These are phyloP conservation scores for Ptychoptera albimana DNA, from an alignment of 2,888 invertebrate species.

Conservation along the genomic window DNA sequence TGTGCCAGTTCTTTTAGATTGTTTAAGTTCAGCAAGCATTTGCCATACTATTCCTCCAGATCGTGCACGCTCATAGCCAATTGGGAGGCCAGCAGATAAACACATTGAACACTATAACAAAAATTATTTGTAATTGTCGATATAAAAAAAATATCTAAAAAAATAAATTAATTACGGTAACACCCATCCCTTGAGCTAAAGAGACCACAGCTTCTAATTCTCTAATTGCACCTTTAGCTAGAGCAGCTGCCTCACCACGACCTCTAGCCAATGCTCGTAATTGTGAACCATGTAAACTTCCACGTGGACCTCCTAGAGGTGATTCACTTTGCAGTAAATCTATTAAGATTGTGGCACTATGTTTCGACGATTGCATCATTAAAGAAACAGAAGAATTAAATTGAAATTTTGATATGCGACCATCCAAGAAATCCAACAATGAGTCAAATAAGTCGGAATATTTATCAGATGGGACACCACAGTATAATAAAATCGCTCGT, in stretches of 20 bases:
- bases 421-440: conserved; percentile 23
- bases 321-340: conserved; percentile 25
- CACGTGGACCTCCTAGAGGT: conserved; percentile 20
- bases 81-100: conserved; percentile 31
- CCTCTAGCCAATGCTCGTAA: conserved; percentile 45
- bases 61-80: conserved; percentile 36
- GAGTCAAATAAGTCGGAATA: conserved; percentile 23
- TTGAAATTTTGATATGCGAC: conserved; percentile 49
- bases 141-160: conserved; percentile 3
- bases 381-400: conserved; percentile 49
- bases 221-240: conserved; percentile 52
- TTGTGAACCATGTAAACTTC: conserved; percentile 21
- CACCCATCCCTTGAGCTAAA: conserved; percentile 55
- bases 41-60: conserved; percentile 44
- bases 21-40: conserved; percentile 29
- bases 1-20: conserved; percentile 30
- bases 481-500: conserved; percentile 58
- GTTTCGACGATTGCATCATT: conserved; percentile 39
- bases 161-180: conserved; percentile 43
- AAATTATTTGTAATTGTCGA: conserved; percentile 3
- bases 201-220: conserved; percentile 60
- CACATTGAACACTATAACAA: conserved; percentile 39
- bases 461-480: conserved; percentile 58
- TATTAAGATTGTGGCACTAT: conserved; percentile 22
- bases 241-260: conserved; percentile 45